phyloP scores from a whole-genome alignment of 2,888 invertebrate genomes.

The Venusia cambrica region DNA sequence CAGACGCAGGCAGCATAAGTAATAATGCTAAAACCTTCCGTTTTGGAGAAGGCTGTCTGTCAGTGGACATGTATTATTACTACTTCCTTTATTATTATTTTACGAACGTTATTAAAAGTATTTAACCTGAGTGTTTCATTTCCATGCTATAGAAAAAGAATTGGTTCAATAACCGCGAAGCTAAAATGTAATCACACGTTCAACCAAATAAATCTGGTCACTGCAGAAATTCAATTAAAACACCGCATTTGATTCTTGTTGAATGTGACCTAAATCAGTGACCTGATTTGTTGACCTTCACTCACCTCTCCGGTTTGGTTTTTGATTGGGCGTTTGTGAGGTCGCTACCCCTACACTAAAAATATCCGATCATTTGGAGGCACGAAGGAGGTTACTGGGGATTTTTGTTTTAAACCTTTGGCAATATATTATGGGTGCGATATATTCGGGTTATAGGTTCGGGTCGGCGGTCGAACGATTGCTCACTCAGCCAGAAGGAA shows the following conservation, averaged over 20 bases:
- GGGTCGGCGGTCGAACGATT: too few relatives aligned
- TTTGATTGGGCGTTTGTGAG: constrained; percentile 12
- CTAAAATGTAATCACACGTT: constrained; percentile 7
- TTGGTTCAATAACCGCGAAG: too few relatives aligned
- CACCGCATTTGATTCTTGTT: constrained; percentile 6
- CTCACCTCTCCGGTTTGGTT: constrained; percentile 4
- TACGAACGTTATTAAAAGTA: too few relatives aligned
- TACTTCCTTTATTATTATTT: too few relatives aligned
- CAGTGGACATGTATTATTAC: too few relatives aligned
- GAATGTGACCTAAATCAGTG: constrained; percentile 13
- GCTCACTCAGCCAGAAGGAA: too few relatives aligned
- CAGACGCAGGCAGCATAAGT: too few relatives aligned
- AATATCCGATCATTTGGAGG: constrained; percentile 10
- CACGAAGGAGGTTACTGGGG: neutral
- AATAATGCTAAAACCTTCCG: too few relatives aligned
- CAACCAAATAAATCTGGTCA: constrained; percentile 9
- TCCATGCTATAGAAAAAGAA: neutral
- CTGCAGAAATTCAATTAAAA: constrained; percentile 17
- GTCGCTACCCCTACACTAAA: constrained; percentile 7
- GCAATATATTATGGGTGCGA: too few relatives aligned
- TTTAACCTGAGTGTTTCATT: too few relatives aligned
- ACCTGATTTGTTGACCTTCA: constrained; percentile 19
- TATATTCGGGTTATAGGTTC: too few relatives aligned
- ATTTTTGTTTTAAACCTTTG: constrained; percentile 4
- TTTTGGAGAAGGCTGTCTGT: too few relatives aligned